phyloP scores from a whole-genome alignment of 2,797 vertebrate genomes.

The Rallus crepitans region DNA sequence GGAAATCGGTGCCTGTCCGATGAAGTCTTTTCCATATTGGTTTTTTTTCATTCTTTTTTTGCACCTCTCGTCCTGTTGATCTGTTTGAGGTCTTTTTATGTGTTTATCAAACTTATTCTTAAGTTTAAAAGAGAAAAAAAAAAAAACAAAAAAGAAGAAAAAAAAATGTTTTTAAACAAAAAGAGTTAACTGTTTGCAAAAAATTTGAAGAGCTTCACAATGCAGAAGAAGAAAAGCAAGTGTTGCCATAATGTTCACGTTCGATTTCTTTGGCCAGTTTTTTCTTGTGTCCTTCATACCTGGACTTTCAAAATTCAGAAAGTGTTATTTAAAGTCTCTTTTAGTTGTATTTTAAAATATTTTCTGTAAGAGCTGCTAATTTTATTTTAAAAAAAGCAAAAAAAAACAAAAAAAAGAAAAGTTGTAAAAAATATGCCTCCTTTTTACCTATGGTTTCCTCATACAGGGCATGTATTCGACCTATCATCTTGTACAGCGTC shows the following conservation, averaged over 20 bases:
- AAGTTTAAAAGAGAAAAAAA: conserved; percentile 81
- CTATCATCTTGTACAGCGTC: conserved; percentile 80
- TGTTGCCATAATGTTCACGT: conserved; percentile 53
- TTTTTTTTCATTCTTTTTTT: conserved; percentile 40
- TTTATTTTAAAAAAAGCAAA: conserved; percentile 80
- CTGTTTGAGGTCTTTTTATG: conserved; percentile 88
- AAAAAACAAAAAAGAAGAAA: conserved; percentile 51
- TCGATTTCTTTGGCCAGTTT: conserved; percentile 76
- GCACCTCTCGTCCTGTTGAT: conserved; percentile 83
- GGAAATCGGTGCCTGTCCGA: conserved; percentile 35
- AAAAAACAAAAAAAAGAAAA: conserved; percentile 47
- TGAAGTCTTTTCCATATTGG: conserved; percentile 45
- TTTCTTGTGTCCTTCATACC: conserved; percentile 62
- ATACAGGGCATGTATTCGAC: conserved; percentile 74
- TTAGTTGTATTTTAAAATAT: conserved; percentile 85
- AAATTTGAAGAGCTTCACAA: conserved; percentile 61
- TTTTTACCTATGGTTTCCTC: conserved; percentile 85
- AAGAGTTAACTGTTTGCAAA: conserved; percentile 74
- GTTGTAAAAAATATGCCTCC: conserved; percentile 84
- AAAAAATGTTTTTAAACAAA: neutral
- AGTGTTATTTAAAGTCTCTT: conserved; percentile 83
- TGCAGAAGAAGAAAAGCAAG: conserved; percentile 42
- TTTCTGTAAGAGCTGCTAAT: conserved; percentile 89
- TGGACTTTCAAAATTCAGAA: conserved; percentile 67
- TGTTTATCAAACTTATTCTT: conserved; percentile 91